Evolutionary conservation across 2,797 vertebrate species (phyloP), one percentile per base, ranked within the genome.

Genomic region (Trematomus bernacchii): DNA sequence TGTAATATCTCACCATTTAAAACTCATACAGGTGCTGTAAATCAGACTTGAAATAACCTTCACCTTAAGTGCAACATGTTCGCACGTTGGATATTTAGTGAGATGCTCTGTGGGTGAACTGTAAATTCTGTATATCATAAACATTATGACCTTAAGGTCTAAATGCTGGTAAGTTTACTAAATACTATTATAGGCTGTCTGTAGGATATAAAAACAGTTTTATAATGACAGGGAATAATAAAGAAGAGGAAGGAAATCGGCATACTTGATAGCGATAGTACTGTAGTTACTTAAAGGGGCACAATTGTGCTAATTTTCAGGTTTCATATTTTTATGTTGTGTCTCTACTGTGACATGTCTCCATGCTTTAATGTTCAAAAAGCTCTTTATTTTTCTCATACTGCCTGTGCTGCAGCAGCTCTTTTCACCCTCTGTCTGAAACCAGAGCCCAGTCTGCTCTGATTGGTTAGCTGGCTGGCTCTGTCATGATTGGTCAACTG

Each of bases 121-220:
- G 78, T 53, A 68, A 83, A 73, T 18, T 50, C 23, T 75, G 70
- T 19, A 19, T 33, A 63, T 71, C 60, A 53, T 74, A 69, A 82
- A 84, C 62, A 74, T 59, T 18, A 64, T 13, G 58, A 65, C 44
- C 68, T 65, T n/a, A 68, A 67, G 33, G 69, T 82, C 42, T 73
- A 62, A 79, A 67, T 60, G 72, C 70, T 73, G 58, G 10, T 44
- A 9, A 12, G 61, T 48, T 67, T 57, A 47, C 37, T 81, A 81
- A 85, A 79, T 79, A 72, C 69, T 78, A 50, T 82, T 37, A 30
- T 51, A 84, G 59, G 65, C 66, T 73, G 62, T 42, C 60, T 71
- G 52, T 47, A 69, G 58, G 65, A 83, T 52, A 64, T 47, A 47
- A 64, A 64, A 75, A 75, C 14, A 0, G 76, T 85, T 85, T 27